Percentiles rank a stretch among this genome's conserved stretches.
phyloP scores from a whole-genome alignment of 2,113 vertebrate species.

The Tupaia chinensis region DNA sequence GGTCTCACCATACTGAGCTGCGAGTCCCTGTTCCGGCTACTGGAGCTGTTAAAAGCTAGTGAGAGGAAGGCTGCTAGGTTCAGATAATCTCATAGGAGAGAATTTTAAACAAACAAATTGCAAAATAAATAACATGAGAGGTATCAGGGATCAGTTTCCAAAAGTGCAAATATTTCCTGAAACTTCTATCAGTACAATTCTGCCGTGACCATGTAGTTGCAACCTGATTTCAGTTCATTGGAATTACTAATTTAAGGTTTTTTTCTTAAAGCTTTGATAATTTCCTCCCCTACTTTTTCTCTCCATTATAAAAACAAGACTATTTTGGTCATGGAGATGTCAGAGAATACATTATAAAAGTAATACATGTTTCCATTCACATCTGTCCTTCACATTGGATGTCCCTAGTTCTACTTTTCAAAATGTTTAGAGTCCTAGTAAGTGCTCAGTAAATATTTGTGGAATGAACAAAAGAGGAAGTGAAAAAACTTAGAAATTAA shows the following conservation, averaged over 20 bases:
- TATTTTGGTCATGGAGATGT: neutral
- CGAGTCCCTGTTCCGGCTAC: neutral
- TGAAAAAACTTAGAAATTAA: neutral
- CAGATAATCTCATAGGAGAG: neutral
- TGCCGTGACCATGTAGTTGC: neutral
- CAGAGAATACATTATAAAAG: neutral
- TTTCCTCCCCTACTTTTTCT: neutral
- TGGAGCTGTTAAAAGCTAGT: neutral
- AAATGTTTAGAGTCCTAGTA: neutral
- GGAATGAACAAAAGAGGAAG: neutral
- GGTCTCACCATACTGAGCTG: neutral
- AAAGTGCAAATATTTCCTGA: conserved; percentile 14
- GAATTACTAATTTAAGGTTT: neutral
- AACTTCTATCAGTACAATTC: neutral
- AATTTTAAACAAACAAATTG: neutral
- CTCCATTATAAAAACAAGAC: neutral
- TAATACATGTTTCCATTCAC: neutral
- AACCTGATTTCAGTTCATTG: neutral
- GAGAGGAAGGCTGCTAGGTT: neutral
- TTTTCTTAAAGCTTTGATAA: neutral
- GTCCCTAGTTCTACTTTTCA: neutral
- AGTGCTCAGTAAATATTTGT: neutral
- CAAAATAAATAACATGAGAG: neutral
- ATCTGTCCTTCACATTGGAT: neutral
- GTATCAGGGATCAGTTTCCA: neutral